Evolutionary conservation across 2,113 vertebrate genomes (phyloP).

Genomic region (Chaenogobius annularis): DNA sequence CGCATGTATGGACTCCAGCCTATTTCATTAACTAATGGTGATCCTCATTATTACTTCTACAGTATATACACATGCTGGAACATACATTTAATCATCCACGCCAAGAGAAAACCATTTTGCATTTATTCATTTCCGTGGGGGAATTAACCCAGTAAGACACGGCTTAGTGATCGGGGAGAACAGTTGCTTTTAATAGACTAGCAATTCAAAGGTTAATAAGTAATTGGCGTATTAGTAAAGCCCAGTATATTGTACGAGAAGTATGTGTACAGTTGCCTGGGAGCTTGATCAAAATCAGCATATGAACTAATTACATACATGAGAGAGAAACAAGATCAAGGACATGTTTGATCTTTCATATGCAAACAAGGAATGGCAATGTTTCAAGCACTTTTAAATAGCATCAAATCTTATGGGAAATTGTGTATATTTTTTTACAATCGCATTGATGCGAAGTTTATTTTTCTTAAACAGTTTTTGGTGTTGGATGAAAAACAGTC

Average conservation of each 20-base stretch:
- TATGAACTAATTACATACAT: neutral
- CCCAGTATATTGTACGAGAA: neutral
- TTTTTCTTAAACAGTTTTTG: neutral
- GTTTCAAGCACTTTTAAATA: neutral
- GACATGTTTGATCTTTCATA: slow-evolving; percentile 1
- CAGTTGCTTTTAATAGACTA: slow-evolving; percentile 11
- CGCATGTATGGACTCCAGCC: slow-evolving; percentile 10
- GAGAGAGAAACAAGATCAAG: neutral
- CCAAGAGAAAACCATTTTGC: slow-evolving; percentile 1
- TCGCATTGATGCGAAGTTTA: neutral
- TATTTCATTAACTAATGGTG: slow-evolving; percentile 50
- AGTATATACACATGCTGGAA: slow-evolving; percentile 16
- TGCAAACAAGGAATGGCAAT: neutral
- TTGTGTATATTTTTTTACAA: neutral
- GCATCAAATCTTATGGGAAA: neutral
- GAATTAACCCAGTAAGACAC: slow-evolving; percentile 7
- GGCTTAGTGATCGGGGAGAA: slow-evolving; percentile 4
- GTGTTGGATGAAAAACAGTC: neutral
- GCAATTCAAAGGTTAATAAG: slow-evolving; percentile 13
- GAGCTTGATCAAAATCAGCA: slow-evolving; percentile 11
- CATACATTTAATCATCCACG: slow-evolving; percentile 34
- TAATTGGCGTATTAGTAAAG: slow-evolving; percentile 1
- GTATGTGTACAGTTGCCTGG: neutral
- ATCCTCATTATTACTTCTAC: slow-evolving; percentile 17
- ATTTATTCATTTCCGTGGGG: neutral